Evolutionary conservation across 2,888 invertebrate genomes (phyloP).

Genomic region (Lordiphosa andalusiaca): DNA sequence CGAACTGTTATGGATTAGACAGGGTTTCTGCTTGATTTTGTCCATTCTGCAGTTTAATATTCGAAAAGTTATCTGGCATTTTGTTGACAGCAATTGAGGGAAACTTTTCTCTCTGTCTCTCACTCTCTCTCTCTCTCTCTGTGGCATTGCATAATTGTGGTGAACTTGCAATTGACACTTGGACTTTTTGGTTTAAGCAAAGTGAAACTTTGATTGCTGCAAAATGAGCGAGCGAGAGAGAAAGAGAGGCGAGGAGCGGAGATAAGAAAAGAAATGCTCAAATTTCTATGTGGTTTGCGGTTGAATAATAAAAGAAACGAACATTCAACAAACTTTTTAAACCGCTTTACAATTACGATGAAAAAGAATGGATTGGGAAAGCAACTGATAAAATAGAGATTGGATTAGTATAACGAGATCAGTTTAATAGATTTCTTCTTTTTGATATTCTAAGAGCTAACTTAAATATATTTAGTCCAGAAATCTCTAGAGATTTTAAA

Average conservation of each 20-base stretch:
- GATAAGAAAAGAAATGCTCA: constrained; percentile 2
- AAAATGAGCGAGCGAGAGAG: background rate
- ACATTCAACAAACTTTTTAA: no score
- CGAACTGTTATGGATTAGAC: no score
- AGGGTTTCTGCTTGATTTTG: constrained; percentile 33
- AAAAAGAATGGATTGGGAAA: no score
- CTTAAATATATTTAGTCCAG: no score
- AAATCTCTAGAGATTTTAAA: no score
- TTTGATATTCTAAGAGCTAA: no score
- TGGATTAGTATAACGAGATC: no score
- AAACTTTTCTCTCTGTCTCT: constrained; percentile 22
- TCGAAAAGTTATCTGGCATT: constrained; percentile 34
- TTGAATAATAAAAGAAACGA: constrained; percentile 7
- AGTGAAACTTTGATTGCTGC: constrained; percentile 9
- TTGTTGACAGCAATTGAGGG: constrained; percentile 41
- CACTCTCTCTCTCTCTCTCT: constrained; percentile 6
- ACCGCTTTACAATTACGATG: no score
- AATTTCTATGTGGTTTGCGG: no score
- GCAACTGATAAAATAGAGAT: no score
- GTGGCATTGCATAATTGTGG: constrained; percentile 45
- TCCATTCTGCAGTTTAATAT: constrained; percentile 38
- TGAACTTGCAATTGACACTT: constrained; percentile 48
- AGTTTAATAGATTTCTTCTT: no score
- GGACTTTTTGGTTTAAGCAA: constrained; percentile 17
- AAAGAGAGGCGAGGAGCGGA: background rate